Percentiles rank a stretch among this genome's conserved stretches.
phyloP scores from a whole-genome alignment of 2,888 invertebrate species.

The Willowsia nigromaculata region DNA sequence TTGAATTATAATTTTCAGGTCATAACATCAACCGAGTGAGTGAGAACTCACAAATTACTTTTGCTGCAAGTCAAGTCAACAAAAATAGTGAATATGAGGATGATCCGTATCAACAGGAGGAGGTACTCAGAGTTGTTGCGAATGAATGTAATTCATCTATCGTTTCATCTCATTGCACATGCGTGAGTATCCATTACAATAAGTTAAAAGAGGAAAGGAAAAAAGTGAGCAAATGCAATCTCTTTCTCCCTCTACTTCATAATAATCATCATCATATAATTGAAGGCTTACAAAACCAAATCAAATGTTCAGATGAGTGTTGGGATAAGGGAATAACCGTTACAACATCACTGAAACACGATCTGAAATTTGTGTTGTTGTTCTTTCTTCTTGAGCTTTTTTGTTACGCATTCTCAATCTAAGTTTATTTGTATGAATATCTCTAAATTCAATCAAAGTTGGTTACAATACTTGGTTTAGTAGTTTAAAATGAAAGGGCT shows the following conservation, averaged over 20 bases:
- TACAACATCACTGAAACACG: slow-evolving; percentile 49
- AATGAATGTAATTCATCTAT: slow-evolving; percentile 12
- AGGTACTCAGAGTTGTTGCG: not conserved
- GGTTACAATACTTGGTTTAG: not conserved
- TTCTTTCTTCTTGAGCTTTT: not conserved
- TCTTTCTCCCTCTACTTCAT: slow-evolving; percentile 17
- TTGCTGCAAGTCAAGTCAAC: not conserved
- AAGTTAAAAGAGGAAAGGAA: slow-evolving; percentile 39
- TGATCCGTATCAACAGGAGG: not conserved
- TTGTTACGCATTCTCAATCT: not conserved
- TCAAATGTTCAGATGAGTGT: slow-evolving; percentile 46
- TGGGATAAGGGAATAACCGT: slow-evolving; percentile 47
- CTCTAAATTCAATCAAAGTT: not conserved
- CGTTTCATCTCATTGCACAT: slow-evolving; percentile 65
- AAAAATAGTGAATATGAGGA: not conserved
- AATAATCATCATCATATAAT: slow-evolving; percentile 29
- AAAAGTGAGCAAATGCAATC: slow-evolving; percentile 32
- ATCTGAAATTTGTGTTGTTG: slow-evolving; percentile 10
- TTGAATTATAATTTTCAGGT: slow-evolving; percentile 66
- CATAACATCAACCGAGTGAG: slow-evolving; percentile 37
- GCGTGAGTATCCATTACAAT: slow-evolving; percentile 47
- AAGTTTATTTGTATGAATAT: not conserved
- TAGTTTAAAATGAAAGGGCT: not conserved
- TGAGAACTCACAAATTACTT: slow-evolving; percentile 22
- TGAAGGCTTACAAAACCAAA: slow-evolving; percentile 47